A percentile compares a stretch with the other conserved stretches of the same genome.
phyloP scores from a whole-genome alignment of 2,888 invertebrate genomes.

The Synanthedon myopaeformis region DNA sequence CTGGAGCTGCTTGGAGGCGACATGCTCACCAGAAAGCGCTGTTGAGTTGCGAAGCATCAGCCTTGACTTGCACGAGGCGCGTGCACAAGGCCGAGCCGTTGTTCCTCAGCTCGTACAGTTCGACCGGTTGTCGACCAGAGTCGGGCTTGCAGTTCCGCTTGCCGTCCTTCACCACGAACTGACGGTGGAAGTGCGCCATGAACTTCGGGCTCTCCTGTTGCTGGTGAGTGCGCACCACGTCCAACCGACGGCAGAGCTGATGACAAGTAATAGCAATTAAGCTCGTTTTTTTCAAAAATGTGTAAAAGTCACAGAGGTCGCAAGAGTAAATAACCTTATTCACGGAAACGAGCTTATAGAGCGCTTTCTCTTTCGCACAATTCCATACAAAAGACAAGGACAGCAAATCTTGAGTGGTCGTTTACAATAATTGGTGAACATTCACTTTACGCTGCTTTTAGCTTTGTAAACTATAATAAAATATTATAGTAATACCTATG shows the following conservation, averaged over 20 bases:
- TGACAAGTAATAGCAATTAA: neutral
- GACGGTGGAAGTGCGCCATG: slow-evolving; percentile 93
- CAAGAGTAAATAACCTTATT: no score
- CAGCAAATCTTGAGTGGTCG: no score
- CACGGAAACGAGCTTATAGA: no score
- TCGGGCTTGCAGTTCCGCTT: slow-evolving; percentile 73
- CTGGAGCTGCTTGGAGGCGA: neutral
- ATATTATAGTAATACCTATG: no score
- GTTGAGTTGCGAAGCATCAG: slow-evolving; percentile 87
- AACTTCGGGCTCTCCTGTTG: slow-evolving; percentile 99
- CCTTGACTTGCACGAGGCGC: slow-evolving; percentile 88
- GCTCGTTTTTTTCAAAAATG: neutral
- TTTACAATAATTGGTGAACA: no score
- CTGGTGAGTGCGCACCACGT: slow-evolving; percentile 96
- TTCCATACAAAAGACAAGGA: no score
- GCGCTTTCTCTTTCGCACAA: no score
- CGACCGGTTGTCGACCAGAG: slow-evolving; percentile 73
- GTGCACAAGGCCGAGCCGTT: slow-evolving; percentile 96
- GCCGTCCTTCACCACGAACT: slow-evolving; percentile 93
- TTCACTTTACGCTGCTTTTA: no score
- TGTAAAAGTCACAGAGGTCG: neutral
- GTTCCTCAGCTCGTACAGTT: slow-evolving; percentile 94
- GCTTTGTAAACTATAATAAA: no score
- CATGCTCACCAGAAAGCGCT: slow-evolving; percentile 91
- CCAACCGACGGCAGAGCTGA: slow-evolving; percentile 60